Evolutionary conservation across 37 sponge, comb jelly and placozoan genomes (phyloP).

Genomic region (Theonella swinhoei): DNA sequence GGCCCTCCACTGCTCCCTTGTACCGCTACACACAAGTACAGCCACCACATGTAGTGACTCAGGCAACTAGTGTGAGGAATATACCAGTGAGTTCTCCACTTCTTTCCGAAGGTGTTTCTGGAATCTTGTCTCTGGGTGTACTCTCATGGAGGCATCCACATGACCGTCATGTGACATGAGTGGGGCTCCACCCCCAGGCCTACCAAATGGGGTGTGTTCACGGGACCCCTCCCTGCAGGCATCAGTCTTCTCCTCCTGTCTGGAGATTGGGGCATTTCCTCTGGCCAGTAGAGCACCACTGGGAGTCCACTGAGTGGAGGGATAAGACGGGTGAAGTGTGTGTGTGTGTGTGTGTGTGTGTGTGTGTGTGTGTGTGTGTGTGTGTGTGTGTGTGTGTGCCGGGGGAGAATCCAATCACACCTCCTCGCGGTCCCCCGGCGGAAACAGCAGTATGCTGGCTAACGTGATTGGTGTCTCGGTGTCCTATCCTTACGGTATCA

Average conservation of each 20-base stretch:
- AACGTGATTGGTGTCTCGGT: no score
- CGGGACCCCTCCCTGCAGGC: neutral
- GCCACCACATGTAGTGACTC: neutral
- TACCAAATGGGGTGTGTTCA: slow-evolving; percentile 35
- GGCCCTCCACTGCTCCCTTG: neutral
- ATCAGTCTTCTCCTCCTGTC: neutral
- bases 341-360: slow-evolving; percentile 29
- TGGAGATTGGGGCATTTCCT: neutral
- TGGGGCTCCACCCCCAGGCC: slow-evolving; percentile 68
- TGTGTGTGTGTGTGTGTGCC: no score
- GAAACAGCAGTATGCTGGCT: no score
- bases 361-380: slow-evolving; percentile 39
- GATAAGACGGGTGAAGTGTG: no score
- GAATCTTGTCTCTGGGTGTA: slow-evolving; percentile 51
- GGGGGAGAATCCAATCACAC: no score
- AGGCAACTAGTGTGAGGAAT: neutral
- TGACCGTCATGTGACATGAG: slow-evolving; percentile 40
- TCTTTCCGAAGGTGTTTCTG: slow-evolving; percentile 50
- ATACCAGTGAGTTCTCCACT: slow-evolving; percentile 52
- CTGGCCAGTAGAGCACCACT: slow-evolving; percentile 20
- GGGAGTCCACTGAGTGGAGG: slow-evolving; percentile 9
- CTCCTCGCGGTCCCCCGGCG: no score
- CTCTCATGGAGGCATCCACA: neutral
- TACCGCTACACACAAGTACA: slow-evolving; percentile 13
- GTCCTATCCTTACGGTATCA: no score